A percentile compares a stretch with the other conserved stretches of the same genome.
Evolutionary conservation across 2,113 vertebrate genomes (phyloP).

Genomic region (Oreocharis arfaki): DNA sequence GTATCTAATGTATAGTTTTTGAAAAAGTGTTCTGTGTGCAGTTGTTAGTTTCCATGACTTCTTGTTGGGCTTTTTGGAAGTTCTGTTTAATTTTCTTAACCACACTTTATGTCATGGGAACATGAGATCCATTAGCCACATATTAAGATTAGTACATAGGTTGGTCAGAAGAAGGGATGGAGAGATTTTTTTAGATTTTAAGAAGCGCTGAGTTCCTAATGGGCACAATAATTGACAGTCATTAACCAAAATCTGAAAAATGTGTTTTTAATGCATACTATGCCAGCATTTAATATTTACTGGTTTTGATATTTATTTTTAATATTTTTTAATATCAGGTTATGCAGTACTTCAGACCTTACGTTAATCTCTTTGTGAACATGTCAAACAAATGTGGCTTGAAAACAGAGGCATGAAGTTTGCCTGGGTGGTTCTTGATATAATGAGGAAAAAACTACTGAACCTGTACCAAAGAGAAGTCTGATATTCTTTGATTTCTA

Average conservation of each 20-base stretch:
- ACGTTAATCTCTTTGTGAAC: not conserved
- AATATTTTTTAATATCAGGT: not conserved
- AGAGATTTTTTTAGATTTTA: not conserved
- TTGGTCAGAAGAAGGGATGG: not conserved
- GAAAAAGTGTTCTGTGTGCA: not conserved
- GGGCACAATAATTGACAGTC: not conserved
- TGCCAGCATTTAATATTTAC: not conserved
- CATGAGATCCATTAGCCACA: accelerated
- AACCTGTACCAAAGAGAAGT: not conserved
- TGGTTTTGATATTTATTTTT: not conserved
- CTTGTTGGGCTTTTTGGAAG: not conserved
- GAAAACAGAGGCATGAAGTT: not conserved
- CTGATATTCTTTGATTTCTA: not conserved
- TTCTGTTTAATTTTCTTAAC: not conserved
- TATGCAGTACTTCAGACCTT: not conserved
- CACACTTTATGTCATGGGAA: not conserved
- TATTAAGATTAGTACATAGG: not conserved
- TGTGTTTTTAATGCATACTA: not conserved
- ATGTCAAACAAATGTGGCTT: not conserved
- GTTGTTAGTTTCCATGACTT: not conserved
- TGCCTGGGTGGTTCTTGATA: not conserved
- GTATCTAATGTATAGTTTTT: not conserved
- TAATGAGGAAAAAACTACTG: not conserved
- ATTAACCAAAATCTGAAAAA: not conserved
- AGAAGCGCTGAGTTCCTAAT: not conserved